These are phyloP conservation scores for Mesembrinibis cayennensis DNA, from an alignment of 2,113 vertebrate species.

Conservation along the genomic window DNA sequence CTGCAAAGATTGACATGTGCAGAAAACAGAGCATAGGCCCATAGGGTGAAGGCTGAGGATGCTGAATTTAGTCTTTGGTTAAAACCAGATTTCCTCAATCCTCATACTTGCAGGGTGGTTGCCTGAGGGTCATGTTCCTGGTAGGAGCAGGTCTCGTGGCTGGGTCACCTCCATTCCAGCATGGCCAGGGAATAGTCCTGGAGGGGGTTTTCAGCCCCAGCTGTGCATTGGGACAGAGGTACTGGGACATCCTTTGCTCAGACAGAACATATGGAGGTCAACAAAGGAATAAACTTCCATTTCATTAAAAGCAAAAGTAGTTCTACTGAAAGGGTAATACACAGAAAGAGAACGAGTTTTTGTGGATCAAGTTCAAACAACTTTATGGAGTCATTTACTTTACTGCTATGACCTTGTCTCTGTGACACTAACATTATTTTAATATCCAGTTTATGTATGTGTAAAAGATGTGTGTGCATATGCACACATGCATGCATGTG, in stretches of 20 bases:
- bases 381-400: background rate
- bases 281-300: background rate
- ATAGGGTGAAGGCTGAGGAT: background rate
- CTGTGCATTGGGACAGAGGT: background rate
- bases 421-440: background rate
- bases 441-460: background rate
- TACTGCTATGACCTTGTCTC: background rate
- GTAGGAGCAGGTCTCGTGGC: background rate
- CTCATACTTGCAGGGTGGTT: background rate
- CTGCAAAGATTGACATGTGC: background rate
- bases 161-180: background rate
- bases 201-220: background rate
- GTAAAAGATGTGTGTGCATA: background rate
- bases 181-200: background rate
- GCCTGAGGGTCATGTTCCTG: accelerated
- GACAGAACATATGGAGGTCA: background rate
- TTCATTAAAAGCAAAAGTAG: background rate
- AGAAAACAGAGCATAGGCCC: background rate
- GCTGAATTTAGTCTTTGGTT: background rate
- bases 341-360: background rate
- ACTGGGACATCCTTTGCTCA: background rate
- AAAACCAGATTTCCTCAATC: background rate
- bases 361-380: background rate
- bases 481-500: background rate
- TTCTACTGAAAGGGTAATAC: background rate